Conservation (phyloP, 1,140 invertebrate genomes). For the Halyomorpha halys region DNA sequence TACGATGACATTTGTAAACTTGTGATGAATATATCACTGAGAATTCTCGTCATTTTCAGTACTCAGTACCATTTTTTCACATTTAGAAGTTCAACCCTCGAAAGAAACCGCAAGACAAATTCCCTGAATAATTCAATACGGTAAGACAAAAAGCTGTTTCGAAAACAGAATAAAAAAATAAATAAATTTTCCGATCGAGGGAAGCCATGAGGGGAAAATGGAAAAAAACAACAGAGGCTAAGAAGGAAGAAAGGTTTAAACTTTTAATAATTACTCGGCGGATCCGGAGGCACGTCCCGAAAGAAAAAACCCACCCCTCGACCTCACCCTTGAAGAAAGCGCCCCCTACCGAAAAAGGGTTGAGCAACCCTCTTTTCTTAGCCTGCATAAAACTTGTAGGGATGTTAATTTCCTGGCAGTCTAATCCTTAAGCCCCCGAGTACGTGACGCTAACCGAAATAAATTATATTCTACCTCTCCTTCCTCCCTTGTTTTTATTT, state of each 20-base stretch:
- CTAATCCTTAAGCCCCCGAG: constrained; percentile 4
- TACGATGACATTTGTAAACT: too few relatives aligned
- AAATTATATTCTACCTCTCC: constrained; percentile 9
- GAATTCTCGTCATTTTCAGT: too few relatives aligned
- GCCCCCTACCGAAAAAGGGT: not conserved
- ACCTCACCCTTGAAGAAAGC: not conserved
- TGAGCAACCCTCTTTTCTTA: not conserved
- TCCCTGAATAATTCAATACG: too few relatives aligned
- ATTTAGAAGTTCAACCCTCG: too few relatives aligned
- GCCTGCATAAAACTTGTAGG: constrained; percentile 17
- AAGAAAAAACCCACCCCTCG: constrained; percentile 8
- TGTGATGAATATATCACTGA: too few relatives aligned
- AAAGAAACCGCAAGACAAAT: too few relatives aligned
- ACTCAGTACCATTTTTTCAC: too few relatives aligned
- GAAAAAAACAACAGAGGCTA: too few relatives aligned
- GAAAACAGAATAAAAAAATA: too few relatives aligned
- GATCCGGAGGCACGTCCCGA: not conserved
- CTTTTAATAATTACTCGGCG: constrained; percentile 17
- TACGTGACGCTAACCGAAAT: constrained; percentile 12
- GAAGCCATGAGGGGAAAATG: too few relatives aligned
- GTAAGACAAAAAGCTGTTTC: too few relatives aligned
- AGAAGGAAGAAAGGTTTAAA: constrained; percentile 9
- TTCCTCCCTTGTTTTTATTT: not conserved
- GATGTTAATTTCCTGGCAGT: constrained; percentile 15
- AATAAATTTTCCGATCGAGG: too few relatives aligned